Conservation (phyloP, 2,888 invertebrate species). For the Drosophila cracens region DNA sequence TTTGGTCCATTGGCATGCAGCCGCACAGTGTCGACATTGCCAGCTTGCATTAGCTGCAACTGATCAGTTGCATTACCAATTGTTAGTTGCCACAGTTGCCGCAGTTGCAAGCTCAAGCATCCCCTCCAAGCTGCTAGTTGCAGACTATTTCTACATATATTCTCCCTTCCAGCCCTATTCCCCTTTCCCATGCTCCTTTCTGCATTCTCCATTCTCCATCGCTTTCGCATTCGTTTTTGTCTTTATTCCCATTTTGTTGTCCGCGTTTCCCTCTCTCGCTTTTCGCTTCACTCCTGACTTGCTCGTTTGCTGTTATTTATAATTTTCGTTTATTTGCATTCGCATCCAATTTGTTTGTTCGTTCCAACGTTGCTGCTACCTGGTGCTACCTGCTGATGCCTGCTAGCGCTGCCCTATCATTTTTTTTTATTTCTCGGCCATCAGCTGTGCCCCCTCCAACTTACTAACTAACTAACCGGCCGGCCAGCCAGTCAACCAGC, state of each 20-base stretch:
- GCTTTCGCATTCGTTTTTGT: constrained; percentile 30
- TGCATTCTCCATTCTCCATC: constrained; percentile 17
- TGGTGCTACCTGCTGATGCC: constrained; percentile 27
- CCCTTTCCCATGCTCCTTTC: constrained; percentile 4
- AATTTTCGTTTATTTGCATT: constrained; percentile 83
- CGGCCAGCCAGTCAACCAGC: not conserved
- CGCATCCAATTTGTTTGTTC: constrained; percentile 82
- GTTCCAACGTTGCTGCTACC: constrained; percentile 35
- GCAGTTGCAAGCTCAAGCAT: constrained; percentile 1
- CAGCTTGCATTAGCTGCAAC: constrained; percentile 59
- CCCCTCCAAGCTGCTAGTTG: constrained; percentile 14
- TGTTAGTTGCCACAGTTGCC: constrained; percentile 12
- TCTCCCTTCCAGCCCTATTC: not conserved
- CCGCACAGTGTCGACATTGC: constrained; percentile 36
- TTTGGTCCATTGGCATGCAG: constrained; percentile 17
- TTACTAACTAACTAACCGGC: not conserved
- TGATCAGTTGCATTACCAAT: constrained; percentile 48
- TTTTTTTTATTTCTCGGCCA: constrained; percentile 59
- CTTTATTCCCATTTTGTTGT: constrained; percentile 33
- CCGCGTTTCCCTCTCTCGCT: constrained; percentile 29
- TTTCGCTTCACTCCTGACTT: constrained; percentile 30
- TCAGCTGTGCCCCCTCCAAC: constrained; percentile 5
- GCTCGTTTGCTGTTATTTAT: constrained; percentile 76
- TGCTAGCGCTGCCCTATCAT: constrained; percentile 30
- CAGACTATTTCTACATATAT: constrained; percentile 7